Evolutionary conservation across 92 coral and sea anemone genomes (phyloP), one percentile per base, ranked within the genome.

Genomic region (Actinernus sp.): DNA sequence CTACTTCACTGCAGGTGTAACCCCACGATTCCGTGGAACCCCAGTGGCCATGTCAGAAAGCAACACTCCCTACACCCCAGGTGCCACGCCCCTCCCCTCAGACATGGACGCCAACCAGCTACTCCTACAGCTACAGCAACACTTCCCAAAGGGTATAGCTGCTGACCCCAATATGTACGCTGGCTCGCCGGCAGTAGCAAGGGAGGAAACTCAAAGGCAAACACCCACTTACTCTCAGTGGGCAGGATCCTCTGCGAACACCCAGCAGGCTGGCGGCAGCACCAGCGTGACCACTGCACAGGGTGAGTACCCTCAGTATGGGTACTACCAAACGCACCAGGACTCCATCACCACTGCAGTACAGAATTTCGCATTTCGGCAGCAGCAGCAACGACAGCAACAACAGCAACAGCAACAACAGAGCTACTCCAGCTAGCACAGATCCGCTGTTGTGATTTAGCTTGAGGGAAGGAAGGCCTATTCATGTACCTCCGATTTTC

Each of bases 31-130:
- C 20, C 91, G 97, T 13, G 53, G 63, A 22, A 77, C 93, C 40
- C 89, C 91, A 1, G 45, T 79, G 25, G 64, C 93, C 36, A 82
- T 89, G 92, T 91, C 98, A 12, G 98, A 90, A 16, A 68, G 93
- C 45, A 94, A 84, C 81, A 94, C 98, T 0, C 98, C 98, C 43
- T 94, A 94, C 86, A 94, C 98, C 65, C 98, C 98, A 16, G 97
- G 92, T 24, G 97, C 86, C 46, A 83, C 93, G 24, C 96, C 98
- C 82, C 62, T 74, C 3, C 65, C 82, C 28, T 76, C 92, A 1
- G 90, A 88, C 49, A 87, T 93, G 82, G 98, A 93, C 74, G 93
- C 98, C 44, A 82, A 96, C 20, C 85, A 91, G 69, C 80, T 93
- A 31, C 43, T 89, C 60, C 88, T 91, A 8, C 98, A 93, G 69